phyloP scores from a whole-genome alignment of 2,113 vertebrate species.

The Halichoerus grypus region DNA sequence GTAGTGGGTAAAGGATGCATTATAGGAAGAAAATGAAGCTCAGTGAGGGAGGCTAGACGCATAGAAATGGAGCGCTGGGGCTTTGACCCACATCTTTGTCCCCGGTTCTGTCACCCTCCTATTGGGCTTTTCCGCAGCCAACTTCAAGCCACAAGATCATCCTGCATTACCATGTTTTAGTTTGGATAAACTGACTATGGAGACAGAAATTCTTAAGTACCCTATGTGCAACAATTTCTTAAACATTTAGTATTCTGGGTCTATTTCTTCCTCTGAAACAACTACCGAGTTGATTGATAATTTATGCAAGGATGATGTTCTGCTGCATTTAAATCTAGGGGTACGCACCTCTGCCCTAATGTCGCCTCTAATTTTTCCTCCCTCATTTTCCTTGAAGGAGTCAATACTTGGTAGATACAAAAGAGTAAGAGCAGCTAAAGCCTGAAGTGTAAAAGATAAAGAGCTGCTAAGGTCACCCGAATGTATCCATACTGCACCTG shows the following conservation, averaged over 20 bases:
- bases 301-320: slow-evolving; percentile 64
- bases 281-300: slow-evolving; percentile 69
- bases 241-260: slow-evolving; percentile 62
- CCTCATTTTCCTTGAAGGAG: slow-evolving; percentile 39
- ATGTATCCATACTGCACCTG: slow-evolving; percentile 17
- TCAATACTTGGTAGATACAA: slow-evolving; percentile 5
- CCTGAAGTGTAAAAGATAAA: slow-evolving; percentile 39
- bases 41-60: not conserved
- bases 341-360: not conserved
- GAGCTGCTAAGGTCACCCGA: not conserved
- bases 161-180: not conserved
- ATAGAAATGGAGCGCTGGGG: not conserved
- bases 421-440: not conserved
- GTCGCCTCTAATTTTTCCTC: not conserved
- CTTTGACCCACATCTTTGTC: not conserved
- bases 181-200: not conserved
- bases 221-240: slow-evolving; percentile 15
- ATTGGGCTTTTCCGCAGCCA: not conserved
- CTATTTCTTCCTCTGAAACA: slow-evolving; percentile 65
- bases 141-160: not conserved
- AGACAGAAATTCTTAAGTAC: not conserved
- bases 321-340: slow-evolving; percentile 42
- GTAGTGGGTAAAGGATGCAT: not conserved
- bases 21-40: not conserved
- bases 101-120: not conserved